Percentiles rank a stretch among this genome's conserved stretches.
Conservation (phyloP, 2,888 invertebrate genomes). For the Dioctria rufipes region DNA sequence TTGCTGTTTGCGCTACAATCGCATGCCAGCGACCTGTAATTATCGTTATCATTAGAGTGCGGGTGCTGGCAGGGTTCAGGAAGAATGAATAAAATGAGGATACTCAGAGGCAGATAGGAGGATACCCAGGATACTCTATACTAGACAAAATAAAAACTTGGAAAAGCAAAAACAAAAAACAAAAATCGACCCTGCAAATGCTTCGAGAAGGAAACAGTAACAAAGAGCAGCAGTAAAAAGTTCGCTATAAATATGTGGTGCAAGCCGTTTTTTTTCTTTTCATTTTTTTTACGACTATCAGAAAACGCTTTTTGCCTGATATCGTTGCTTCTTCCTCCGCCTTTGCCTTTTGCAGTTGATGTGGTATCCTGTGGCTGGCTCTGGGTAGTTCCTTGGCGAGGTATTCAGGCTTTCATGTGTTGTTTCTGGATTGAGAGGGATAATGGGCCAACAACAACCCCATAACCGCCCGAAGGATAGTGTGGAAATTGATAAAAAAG, state of each 20-base stretch:
- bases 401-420: conserved; percentile 31
- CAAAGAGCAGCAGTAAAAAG: conserved; percentile 35
- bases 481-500: conserved; percentile 17
- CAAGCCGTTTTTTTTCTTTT: conserved; percentile 48
- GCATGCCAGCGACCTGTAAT: conserved; percentile 69
- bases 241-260: conserved; percentile 39
- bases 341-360: conserved; percentile 51
- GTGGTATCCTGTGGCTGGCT: conserved; percentile 24
- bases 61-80: conserved; percentile 24
- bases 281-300: conserved; percentile 43
- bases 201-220: conserved; percentile 30
- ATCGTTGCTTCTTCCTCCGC: conserved; percentile 53
- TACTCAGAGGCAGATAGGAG: conserved; percentile 14
- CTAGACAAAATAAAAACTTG: conserved; percentile 4
- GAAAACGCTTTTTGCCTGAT: conserved; percentile 32
- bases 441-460: conserved; percentile 56
- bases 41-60: conserved; percentile 62
- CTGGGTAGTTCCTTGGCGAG: conserved; percentile 21
- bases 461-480: conserved; percentile 51
- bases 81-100: conserved; percentile 25
- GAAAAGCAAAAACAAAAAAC: conserved; percentile 23
- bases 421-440: conserved; percentile 56
- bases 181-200: not conserved
- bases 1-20: conserved; percentile 68
- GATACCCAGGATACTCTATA: not conserved